Evolutionary conservation across 2,797 vertebrate genomes (phyloP), one percentile per base, ranked within the genome.

Genomic region (Poeciliopsis infans): DNA sequence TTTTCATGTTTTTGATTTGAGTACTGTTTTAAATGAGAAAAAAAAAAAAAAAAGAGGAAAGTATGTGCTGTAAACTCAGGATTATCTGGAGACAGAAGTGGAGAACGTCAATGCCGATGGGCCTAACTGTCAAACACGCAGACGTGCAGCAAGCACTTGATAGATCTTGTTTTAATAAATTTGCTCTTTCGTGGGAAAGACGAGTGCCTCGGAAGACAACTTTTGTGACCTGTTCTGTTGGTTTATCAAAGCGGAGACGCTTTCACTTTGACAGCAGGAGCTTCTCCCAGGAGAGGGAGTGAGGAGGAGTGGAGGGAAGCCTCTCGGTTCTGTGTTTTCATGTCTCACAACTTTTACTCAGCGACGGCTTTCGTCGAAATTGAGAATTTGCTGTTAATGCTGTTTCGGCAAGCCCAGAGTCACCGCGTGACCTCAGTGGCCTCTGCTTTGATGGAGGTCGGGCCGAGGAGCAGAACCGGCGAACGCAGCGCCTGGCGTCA

Each of bases 81-180:
- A 97, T 97, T 96, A 39, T 97, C 97, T 97, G 97, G 96, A 93
- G 90, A 91, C 83, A 96, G 96, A 96, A 89, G 96, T 95, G 97
- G 96, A 97, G 96, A 96, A 96, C 95, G 86, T 95, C 96, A 95
- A 94, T 96, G 96, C 96, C 96, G 96, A 92, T 95, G 95, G 96
- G 96, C 96, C 97, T 97, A 95, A 88, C 96, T 97, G 97, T 98
- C 97, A 59, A 80, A 86, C 88, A 80, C 87, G 10, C 86, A 87
- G 82, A 87, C 68, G 93, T 96, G 97, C 96, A 91, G 76, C 95
- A 95, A 93, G 96, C 97, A 96, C 96, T 97, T 95, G 95, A 95
- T 96, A 97, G 96, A 96, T 97, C 97, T 97, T 98, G 97, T 98
- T 96, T 98, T 96, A 96, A 98, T 98, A 98, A 98, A 99, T 97